phyloP scores from a whole-genome alignment of 2,113 vertebrate genomes.

The Sapajus apella region DNA sequence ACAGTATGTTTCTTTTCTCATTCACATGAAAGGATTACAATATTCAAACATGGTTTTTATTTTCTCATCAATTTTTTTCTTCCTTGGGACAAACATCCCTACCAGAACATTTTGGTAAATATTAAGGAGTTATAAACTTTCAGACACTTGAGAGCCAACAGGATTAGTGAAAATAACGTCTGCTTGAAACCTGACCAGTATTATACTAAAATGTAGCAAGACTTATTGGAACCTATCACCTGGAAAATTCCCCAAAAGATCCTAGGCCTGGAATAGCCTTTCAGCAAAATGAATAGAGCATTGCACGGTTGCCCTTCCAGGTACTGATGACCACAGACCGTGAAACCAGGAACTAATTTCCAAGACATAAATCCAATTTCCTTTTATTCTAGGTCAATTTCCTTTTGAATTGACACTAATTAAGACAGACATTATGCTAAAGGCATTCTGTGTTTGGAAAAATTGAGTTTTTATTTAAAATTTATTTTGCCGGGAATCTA shows the following conservation, averaged over 20 bases:
- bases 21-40: not conserved
- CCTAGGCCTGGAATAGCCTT: not conserved
- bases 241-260: not conserved
- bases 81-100: not conserved
- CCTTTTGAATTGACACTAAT: slow-evolving; percentile 47
- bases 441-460: not conserved
- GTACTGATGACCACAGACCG: not conserved
- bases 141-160: not conserved
- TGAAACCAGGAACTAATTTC: not conserved
- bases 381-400: slow-evolving; percentile 23
- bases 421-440: slow-evolving; percentile 39
- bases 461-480: slow-evolving; percentile 19
- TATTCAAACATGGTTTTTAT: not conserved
- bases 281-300: not conserved
- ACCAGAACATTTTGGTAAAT: not conserved
- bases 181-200: not conserved
- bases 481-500: not conserved
- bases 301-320: no score
- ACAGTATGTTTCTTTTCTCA: not conserved
- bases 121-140: not conserved
- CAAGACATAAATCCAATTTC: not conserved
- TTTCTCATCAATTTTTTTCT: not conserved
- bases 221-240: not conserved
- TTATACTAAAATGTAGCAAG: not conserved
- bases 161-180: not conserved